phyloP scores from a whole-genome alignment of 1,140 invertebrate species.

The Oncopeltus fasciatus region DNA sequence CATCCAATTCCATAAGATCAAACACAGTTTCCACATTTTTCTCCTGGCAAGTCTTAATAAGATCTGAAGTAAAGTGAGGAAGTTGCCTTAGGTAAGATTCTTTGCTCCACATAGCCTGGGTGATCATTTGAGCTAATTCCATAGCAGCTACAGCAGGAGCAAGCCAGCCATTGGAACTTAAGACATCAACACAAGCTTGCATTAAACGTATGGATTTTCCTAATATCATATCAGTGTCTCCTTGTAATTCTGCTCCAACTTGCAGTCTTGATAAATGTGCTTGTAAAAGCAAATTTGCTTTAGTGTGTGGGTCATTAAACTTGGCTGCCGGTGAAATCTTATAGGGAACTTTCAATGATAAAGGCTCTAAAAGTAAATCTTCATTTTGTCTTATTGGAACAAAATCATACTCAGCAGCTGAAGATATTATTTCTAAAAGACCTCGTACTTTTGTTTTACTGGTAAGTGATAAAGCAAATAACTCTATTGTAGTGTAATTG shows the following conservation, averaged over 20 bases:
- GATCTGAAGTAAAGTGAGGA: slow-evolving; percentile 83
- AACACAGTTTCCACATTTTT: slow-evolving; percentile 86
- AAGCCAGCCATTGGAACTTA: slow-evolving; percentile 95
- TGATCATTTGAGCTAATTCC: slow-evolving; percentile 99
- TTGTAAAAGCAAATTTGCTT: slow-evolving; percentile 90
- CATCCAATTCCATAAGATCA: slow-evolving; percentile 96
- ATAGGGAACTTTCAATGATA: slow-evolving; percentile 63
- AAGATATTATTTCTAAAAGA: slow-evolving; percentile 93
- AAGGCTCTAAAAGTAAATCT: slow-evolving; percentile 70
- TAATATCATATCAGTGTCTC: slow-evolving; percentile 85
- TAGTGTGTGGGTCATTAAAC: slow-evolving; percentile 94
- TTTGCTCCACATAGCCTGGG: slow-evolving; percentile 99
- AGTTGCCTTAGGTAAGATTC: slow-evolving; percentile 95
- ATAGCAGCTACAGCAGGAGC: slow-evolving; percentile 95
- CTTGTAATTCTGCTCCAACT: slow-evolving; percentile 86
- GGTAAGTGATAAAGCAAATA: slow-evolving; percentile 93
- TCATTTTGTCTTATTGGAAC: slow-evolving; percentile 91
- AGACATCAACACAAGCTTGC: slow-evolving; percentile 96
- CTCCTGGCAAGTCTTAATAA: slow-evolving; percentile 65
- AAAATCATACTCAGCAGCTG: slow-evolving; percentile 90
- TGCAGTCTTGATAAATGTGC: slow-evolving; percentile 90
- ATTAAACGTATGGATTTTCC: slow-evolving; percentile 79
- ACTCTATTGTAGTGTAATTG: slow-evolving; percentile 97
- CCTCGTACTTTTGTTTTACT: slow-evolving; percentile 95
- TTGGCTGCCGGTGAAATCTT: slow-evolving; percentile 52